These are phyloP conservation scores for Tetanocera ferruginea DNA, from an alignment of 2,888 invertebrate species.

Conservation along the genomic window DNA sequence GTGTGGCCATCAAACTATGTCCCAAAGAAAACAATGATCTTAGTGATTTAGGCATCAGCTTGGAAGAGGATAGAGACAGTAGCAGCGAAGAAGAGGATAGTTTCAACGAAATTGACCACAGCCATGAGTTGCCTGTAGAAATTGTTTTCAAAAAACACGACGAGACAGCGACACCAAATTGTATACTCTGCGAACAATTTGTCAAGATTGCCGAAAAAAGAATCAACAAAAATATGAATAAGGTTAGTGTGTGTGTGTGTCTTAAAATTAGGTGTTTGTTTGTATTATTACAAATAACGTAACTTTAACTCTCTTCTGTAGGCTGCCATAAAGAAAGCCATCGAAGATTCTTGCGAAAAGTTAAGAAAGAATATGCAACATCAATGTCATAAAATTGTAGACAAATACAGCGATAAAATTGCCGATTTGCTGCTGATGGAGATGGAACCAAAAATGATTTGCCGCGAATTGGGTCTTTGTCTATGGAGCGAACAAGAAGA, in stretches of 20 bases:
- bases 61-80: constrained; percentile 44
- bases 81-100: constrained; percentile 45
- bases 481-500: constrained; percentile 58
- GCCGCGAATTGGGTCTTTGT: constrained; percentile 78
- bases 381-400: constrained; percentile 80
- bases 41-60: constrained; percentile 57
- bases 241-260: constrained; percentile 48
- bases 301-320: constrained; percentile 40
- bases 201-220: constrained; percentile 62
- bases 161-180: constrained; percentile 57
- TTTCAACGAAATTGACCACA: constrained; percentile 55
- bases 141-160: constrained; percentile 53
- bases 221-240: constrained; percentile 61
- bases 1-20: constrained; percentile 83
- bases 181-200: constrained; percentile 64
- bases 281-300: not conserved
- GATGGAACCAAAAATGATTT: constrained; percentile 79
- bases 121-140: constrained; percentile 61
- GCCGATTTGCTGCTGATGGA: constrained; percentile 79
- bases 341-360: constrained; percentile 63
- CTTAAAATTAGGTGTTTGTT: not conserved
- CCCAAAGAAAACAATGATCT: constrained; percentile 71
- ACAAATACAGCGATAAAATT: constrained; percentile 80
- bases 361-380: constrained; percentile 62
- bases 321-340: constrained; percentile 62